A percentile compares a stretch with the other conserved stretches of the same genome.
Conservation (phyloP, 2,888 invertebrate species). For the Embidobia sp. region DNA sequence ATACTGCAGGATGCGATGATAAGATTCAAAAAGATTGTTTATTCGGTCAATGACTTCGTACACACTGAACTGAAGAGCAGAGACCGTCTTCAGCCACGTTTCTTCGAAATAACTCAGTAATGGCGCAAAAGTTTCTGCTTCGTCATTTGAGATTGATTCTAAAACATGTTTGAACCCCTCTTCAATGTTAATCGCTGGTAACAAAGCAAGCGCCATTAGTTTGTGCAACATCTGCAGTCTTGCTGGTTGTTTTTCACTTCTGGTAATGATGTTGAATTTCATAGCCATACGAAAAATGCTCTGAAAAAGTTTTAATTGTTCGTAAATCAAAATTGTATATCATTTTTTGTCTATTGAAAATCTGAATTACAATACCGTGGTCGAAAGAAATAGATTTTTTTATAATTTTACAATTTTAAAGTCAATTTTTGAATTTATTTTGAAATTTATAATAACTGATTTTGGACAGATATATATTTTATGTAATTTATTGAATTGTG, state of each 20-base stretch:
- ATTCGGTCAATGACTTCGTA: background rate
- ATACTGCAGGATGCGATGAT: constrained; percentile 13
- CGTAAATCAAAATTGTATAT: too few species aligned
- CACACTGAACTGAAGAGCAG: constrained; percentile 2
- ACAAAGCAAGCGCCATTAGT: constrained; percentile 8
- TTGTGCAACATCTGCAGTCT: background rate
- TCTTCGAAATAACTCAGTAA: background rate
- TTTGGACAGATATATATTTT: too few species aligned
- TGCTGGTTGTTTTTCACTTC: background rate
- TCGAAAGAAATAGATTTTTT: too few species aligned
- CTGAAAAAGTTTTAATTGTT: too few species aligned
- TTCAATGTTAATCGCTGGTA: background rate
- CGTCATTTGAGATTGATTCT: background rate
- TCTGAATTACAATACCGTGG: too few species aligned
- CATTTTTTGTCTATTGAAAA: too few species aligned
- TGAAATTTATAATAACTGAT: too few species aligned
- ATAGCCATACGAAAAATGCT: background rate
- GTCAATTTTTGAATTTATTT: too few species aligned
- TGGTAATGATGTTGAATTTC: background rate
- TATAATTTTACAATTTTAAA: too few species aligned
- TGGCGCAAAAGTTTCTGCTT: background rate
- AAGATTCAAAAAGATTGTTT: constrained; percentile 18
- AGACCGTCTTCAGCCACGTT: constrained; percentile 5
- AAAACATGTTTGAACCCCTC: background rate
- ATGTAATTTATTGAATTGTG: too few species aligned